A percentile compares a stretch with the other conserved stretches of the same genome.
Conservation (phyloP, 2,888 invertebrate genomes). For the Drosophila picticornis region DNA sequence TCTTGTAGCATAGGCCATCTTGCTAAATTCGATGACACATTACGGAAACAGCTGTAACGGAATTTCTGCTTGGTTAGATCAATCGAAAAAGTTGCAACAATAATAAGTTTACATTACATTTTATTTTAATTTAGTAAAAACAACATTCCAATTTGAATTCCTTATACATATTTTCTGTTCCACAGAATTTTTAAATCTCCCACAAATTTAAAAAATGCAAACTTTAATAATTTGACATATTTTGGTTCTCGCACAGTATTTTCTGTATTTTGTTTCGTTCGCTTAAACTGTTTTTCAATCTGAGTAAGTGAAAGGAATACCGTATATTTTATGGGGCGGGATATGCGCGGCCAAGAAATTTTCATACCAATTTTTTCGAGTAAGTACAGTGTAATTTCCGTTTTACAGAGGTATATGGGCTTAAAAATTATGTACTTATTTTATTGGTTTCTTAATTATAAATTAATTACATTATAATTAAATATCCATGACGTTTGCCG, state of each 20-base stretch:
- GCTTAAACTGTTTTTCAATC: neutral
- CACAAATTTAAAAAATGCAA: neutral
- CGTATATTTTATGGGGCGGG: neutral
- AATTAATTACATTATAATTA: neutral
- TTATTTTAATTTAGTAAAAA: neutral
- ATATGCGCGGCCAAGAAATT: neutral
- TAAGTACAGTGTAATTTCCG: neutral
- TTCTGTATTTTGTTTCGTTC: neutral
- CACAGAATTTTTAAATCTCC: neutral
- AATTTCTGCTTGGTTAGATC: neutral
- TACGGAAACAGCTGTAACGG: neutral
- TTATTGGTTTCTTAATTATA: neutral
- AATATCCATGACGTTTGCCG: neutral
- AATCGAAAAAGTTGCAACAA: neutral
- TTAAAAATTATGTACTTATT: neutral
- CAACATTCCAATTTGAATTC: neutral
- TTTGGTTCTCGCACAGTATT: neutral
- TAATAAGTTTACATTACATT: neutral
- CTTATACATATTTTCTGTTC: neutral
- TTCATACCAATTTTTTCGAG: neutral
- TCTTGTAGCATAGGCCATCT: neutral
- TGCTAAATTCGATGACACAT: neutral
- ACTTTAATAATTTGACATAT: neutral
- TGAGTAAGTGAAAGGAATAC: neutral
- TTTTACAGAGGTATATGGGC: too few species aligned